Evolutionary conservation across 2,888 invertebrate genomes (phyloP).

Genomic region (Epirrhoe alternata): DNA sequence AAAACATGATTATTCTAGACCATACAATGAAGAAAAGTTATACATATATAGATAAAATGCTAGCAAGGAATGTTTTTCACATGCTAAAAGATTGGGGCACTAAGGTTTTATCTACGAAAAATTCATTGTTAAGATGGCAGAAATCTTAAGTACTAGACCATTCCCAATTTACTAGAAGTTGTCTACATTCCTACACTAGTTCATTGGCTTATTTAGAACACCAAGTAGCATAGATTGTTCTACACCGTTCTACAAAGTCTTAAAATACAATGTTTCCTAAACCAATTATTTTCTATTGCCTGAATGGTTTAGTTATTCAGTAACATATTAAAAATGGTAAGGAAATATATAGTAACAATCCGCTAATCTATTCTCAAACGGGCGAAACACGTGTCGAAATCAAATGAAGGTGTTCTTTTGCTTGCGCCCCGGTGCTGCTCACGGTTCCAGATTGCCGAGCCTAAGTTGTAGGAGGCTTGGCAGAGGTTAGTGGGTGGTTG

Average conservation of each 20-base stretch:
- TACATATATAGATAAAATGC: constrained; percentile 7
- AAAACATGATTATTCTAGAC: neutral
- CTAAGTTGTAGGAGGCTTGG: no score
- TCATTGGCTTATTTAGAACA: constrained; percentile 4
- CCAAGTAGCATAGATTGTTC: neutral
- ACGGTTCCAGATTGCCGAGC: no score
- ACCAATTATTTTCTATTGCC: no score
- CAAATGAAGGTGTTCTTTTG: no score
- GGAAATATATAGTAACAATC: no score
- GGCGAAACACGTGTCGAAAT: no score
- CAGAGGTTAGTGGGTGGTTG: no score
- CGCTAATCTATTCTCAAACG: no score
- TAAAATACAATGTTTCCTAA: neutral
- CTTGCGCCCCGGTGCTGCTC: no score
- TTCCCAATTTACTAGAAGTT: constrained; percentile 1
- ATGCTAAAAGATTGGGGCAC: constrained; percentile 10
- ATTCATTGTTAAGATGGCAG: constrained; percentile 15
- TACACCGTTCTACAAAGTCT: neutral
- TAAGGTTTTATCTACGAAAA: constrained; percentile 11
- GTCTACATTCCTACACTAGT: constrained; percentile 12
- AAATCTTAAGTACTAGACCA: constrained; percentile 4
- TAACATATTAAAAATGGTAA: no score
- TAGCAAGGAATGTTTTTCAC: constrained; percentile 23
- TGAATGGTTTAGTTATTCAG: no score
- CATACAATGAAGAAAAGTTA: neutral